phyloP scores from a whole-genome alignment of 2,888 invertebrate genomes.

The Andrena marginata region DNA sequence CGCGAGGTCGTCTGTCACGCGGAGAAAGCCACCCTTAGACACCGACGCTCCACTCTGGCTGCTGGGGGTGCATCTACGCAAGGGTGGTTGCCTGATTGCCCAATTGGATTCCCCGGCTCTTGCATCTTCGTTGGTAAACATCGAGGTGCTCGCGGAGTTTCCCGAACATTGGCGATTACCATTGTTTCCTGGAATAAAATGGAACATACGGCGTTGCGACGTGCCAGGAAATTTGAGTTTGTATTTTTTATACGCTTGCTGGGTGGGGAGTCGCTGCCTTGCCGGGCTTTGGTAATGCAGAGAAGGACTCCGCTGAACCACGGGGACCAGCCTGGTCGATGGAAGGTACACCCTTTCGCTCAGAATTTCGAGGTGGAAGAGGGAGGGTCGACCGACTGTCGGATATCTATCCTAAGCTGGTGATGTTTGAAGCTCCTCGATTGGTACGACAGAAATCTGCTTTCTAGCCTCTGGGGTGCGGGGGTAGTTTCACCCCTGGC shows the following conservation, averaged over 20 bases:
- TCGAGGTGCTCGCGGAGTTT: neutral
- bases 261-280: neutral
- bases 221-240: too few relatives aligned
- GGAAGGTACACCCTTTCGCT: neutral
- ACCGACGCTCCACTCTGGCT: conserved; percentile 17
- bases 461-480: neutral
- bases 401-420: conserved; percentile 1
- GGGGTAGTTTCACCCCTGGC: neutral
- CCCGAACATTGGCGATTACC: neutral
- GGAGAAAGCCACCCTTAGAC: conserved; percentile 18
- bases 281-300: neutral
- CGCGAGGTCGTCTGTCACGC: conserved; percentile 61
- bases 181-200: neutral
- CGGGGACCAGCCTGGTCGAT: neutral
- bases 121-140: conserved; percentile 21
- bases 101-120: conserved; percentile 37
- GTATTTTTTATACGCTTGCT: too few relatives aligned
- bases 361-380: neutral
- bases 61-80: neutral
- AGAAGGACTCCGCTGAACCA: neutral
- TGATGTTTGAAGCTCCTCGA: neutral
- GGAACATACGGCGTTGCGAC: too few relatives aligned
- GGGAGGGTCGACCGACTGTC: neutral
- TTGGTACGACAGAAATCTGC: conserved; percentile 24
- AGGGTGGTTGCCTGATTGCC: conserved; percentile 56